These are phyloP conservation scores for Brachionichthys hirsutus DNA, from an alignment of 2,113 vertebrate genomes.

Conservation along the genomic window DNA sequence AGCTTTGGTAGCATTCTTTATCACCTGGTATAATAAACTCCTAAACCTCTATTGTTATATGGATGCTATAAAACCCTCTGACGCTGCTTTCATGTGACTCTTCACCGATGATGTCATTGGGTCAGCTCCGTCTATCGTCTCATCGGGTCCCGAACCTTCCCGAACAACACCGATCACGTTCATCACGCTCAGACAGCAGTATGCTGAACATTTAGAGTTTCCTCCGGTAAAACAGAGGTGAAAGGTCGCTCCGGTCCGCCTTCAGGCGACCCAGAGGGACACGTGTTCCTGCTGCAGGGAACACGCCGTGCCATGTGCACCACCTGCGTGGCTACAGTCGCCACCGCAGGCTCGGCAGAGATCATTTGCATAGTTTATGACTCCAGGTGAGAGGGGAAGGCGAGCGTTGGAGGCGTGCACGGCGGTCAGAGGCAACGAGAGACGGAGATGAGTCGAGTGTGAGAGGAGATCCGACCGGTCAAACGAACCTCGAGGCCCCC, in stretches of 20 bases:
- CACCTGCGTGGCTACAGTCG: slow-evolving; percentile 62
- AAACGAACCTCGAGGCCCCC: slow-evolving; percentile 2
- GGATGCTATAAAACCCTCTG: slow-evolving; percentile 60
- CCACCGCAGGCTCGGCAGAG: slow-evolving; percentile 49
- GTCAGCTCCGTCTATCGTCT: slow-evolving; percentile 22
- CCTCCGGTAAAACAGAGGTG: slow-evolving; percentile 19
- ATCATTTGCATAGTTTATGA: slow-evolving; percentile 78
- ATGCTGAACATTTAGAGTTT: slow-evolving; percentile 28
- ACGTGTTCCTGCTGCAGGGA: slow-evolving; percentile 33
- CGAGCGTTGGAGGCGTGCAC: neutral
- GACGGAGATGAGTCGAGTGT: slow-evolving; percentile 1
- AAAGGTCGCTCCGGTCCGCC: slow-evolving; percentile 16
- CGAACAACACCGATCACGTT: slow-evolving; percentile 32
- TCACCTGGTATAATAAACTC: slow-evolving; percentile 65
- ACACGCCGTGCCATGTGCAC: slow-evolving; percentile 58
- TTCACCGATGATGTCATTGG: slow-evolving; percentile 40
- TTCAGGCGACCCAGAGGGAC: slow-evolving; percentile 26
- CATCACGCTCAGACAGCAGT: slow-evolving; percentile 34
- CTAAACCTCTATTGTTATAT: slow-evolving; percentile 67
- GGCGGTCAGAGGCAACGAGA: neutral
- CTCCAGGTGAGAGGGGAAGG: slow-evolving; percentile 54
- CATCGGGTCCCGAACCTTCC: slow-evolving; percentile 34
- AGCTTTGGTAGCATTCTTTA: slow-evolving; percentile 69
- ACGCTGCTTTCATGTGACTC: slow-evolving; percentile 26
- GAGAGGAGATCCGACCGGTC: neutral